phyloP scores from a whole-genome alignment of 2,888 invertebrate species.

The Herminia tarsipennalis region DNA sequence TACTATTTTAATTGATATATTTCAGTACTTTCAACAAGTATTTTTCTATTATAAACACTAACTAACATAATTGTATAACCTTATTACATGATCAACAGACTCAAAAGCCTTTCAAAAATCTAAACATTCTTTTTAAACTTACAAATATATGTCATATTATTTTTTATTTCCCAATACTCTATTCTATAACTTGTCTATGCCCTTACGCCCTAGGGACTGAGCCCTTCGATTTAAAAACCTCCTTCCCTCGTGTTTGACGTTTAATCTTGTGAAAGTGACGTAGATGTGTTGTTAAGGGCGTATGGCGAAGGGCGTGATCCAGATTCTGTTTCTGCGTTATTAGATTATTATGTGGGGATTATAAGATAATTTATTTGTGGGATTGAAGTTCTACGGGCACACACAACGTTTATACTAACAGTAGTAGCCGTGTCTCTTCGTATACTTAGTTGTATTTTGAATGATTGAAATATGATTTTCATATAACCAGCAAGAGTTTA shows the following conservation, averaged over 20 bases:
- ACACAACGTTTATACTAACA: no score
- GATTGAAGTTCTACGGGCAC: no score
- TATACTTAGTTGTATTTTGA: no score
- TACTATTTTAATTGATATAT: no score
- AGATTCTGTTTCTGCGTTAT: constrained; percentile 54
- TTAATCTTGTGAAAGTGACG: constrained; percentile 74
- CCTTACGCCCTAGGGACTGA: constrained; percentile 36
- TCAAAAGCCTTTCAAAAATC: background rate
- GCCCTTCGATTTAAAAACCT: constrained; percentile 65
- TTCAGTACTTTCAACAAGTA: no score
- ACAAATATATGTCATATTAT: no score
- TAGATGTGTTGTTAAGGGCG: constrained; percentile 42
- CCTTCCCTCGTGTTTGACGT: constrained; percentile 63
- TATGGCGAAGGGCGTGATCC: constrained; percentile 19
- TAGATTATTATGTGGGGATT: constrained; percentile 39
- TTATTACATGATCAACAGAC: background rate
- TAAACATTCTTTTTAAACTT: background rate
- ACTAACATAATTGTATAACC: no score
- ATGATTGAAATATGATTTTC: no score
- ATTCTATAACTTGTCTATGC: constrained; percentile 31
- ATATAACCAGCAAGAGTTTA: no score
- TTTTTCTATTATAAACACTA: background rate
- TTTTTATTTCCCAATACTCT: no score
- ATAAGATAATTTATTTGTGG: constrained; percentile 28
- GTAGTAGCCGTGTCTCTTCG: no score